These are phyloP conservation scores for Schrankia costaestrigalis DNA, from an alignment of 2,888 invertebrate species.

Conservation along the genomic window DNA sequence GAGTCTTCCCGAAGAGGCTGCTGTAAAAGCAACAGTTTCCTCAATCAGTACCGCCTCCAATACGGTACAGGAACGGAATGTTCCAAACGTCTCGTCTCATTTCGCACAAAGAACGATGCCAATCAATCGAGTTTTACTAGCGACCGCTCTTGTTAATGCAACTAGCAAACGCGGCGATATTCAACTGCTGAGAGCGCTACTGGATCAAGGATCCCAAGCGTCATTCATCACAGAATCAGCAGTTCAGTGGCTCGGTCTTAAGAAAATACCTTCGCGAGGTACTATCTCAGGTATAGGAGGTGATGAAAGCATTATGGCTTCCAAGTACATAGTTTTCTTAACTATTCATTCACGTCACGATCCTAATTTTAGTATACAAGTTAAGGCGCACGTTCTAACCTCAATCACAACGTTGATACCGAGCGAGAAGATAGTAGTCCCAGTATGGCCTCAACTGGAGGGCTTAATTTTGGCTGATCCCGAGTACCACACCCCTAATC, in stretches of 20 bases:
- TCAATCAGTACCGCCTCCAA: too few species aligned
- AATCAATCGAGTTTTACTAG: too few species aligned
- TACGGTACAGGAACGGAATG: too few species aligned
- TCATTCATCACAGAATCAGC: conserved; percentile 18
- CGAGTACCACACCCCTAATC: conserved; percentile 4
- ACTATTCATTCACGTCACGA: conserved; percentile 6
- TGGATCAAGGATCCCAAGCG: conserved; percentile 28
- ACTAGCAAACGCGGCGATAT: conserved; percentile 14
- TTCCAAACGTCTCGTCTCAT: too few species aligned
- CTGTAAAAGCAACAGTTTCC: too few species aligned
- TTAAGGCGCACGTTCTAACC: background rate
- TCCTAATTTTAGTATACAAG: conserved; percentile 1
- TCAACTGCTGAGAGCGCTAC: conserved; percentile 19
- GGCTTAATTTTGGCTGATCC: conserved; percentile 4
- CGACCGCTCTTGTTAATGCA: conserved; percentile 25
- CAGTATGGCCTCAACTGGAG: background rate
- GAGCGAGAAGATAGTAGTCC: background rate
- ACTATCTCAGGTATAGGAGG: conserved; percentile 5
- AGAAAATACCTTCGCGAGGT: background rate
- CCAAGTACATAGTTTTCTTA: conserved; percentile 3
- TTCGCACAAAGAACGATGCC: too few species aligned
- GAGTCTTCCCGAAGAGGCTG: too few species aligned
- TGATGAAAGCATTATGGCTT: conserved; percentile 1
- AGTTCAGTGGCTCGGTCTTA: conserved; percentile 8
- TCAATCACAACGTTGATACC: conserved; percentile 3